Percentiles rank a stretch among this genome's conserved stretches.
phyloP scores from a whole-genome alignment of 2,797 vertebrate species.

The Gambelia wislizenii region DNA sequence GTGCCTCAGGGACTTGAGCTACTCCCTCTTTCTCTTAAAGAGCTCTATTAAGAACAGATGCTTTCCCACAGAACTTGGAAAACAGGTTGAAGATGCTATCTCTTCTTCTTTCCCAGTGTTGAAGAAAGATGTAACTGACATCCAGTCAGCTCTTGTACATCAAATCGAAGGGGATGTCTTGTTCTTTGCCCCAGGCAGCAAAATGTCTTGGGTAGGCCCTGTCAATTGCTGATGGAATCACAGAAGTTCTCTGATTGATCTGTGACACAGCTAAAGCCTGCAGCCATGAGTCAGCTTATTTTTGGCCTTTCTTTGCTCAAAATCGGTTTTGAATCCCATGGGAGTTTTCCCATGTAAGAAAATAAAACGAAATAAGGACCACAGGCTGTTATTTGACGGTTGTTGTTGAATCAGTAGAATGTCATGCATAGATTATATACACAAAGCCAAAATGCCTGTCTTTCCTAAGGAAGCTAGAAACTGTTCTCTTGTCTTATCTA shows the following conservation, averaged over 20 bases:
- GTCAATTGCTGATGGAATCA: background rate
- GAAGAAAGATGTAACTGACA: background rate
- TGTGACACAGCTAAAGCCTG: conserved; percentile 7
- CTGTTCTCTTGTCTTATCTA: conserved; percentile 15
- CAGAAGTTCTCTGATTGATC: background rate
- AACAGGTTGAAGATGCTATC: too few relatives aligned
- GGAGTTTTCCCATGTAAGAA: background rate
- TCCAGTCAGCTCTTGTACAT: background rate
- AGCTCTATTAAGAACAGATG: too few relatives aligned
- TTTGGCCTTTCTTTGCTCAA: conserved; percentile 32
- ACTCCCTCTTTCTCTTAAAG: too few relatives aligned
- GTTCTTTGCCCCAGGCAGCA: background rate
- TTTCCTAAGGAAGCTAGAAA: conserved; percentile 58
- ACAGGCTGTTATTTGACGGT: conserved; percentile 13
- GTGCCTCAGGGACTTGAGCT: too few relatives aligned
- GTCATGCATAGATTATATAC: conserved; percentile 47
- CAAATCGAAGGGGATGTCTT: background rate
- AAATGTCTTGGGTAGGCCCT: background rate
- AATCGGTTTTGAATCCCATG: background rate
- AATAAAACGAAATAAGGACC: conserved; percentile 20
- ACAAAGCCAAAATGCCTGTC: conserved; percentile 36
- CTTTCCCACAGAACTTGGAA: too few relatives aligned
- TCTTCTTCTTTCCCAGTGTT: background rate
- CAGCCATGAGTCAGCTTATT: conserved; percentile 26
- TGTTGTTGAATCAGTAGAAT: conserved; percentile 42